A percentile compares a stretch with the other conserved stretches of the same genome.
These are phyloP conservation scores for Pseudorectes ferrugineus DNA, from an alignment of 2,113 vertebrate genomes.

Conservation along the genomic window DNA sequence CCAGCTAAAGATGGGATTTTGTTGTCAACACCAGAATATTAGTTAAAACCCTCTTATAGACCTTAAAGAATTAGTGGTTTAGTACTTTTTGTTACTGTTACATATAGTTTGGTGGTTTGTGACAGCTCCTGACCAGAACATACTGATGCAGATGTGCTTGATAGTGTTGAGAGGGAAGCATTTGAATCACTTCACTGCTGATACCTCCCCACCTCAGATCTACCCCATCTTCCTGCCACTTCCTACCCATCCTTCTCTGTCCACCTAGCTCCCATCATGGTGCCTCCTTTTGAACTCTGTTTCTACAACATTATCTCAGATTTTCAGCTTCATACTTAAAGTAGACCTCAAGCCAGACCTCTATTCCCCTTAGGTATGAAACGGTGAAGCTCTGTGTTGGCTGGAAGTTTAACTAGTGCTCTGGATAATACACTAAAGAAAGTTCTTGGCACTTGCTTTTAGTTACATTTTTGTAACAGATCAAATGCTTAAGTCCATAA, in stretches of 20 bases:
- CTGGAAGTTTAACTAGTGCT: neutral
- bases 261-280: neutral
- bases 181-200: fast-evolving
- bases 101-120: neutral
- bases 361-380: neutral
- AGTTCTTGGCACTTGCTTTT: neutral
- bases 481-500: neutral
- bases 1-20: neutral
- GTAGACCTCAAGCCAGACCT: neutral
- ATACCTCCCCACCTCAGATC: neutral
- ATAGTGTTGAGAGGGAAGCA: neutral
- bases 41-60: neutral
- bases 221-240: neutral
- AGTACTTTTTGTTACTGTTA: neutral
- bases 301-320: neutral
- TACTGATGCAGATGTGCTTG: neutral
- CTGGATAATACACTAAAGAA: neutral
- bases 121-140: neutral
- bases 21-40: neutral
- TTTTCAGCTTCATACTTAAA: neutral
- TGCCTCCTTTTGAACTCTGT: neutral
- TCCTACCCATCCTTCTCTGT: neutral
- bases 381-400: fast-evolving
- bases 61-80: neutral
- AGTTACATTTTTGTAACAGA: neutral